These are phyloP conservation scores for Nemopilema nomurai DNA, from an alignment of 30 jellyfish, hydroid and myxozoan genomes.

Conservation along the genomic window DNA sequence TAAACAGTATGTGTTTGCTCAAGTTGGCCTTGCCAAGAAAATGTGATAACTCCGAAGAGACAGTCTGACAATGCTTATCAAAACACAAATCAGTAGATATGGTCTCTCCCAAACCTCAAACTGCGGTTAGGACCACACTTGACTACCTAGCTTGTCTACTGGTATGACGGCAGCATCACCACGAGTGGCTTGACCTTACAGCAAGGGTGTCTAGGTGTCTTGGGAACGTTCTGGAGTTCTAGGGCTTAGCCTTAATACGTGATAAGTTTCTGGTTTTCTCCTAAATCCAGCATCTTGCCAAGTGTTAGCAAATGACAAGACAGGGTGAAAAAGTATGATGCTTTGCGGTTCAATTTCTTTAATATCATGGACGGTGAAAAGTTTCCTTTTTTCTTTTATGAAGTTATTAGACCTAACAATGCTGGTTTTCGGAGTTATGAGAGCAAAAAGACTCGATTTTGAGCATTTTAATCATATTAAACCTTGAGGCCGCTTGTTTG, in stretches of 20 bases:
- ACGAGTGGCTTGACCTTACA: not conserved
- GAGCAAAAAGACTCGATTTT: not conserved
- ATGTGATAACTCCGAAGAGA: not conserved
- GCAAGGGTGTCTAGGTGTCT: not conserved
- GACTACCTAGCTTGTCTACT: not conserved
- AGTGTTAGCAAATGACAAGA: slow-evolving; percentile 36
- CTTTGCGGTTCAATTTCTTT: not conserved
- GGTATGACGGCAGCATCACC: not conserved
- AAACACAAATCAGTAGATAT: not conserved
- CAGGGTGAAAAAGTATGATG: not conserved
- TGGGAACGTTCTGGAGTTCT: not conserved
- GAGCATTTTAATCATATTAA: not conserved
- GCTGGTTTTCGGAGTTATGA: not conserved
- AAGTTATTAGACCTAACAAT: not conserved
- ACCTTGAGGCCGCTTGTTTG: not conserved
- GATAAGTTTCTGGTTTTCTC: slow-evolving; percentile 14
- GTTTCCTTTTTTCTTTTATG: not conserved
- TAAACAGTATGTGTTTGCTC: no score
- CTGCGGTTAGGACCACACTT: not conserved
- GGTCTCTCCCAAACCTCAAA: not conserved
- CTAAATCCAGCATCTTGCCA: slow-evolving; percentile 49
- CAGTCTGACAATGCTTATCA: not conserved
- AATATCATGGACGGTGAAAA: not conserved
- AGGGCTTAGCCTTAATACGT: not conserved
- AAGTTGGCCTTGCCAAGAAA: no score